Conservation (phyloP, 2,797 vertebrate genomes). For the Zenarchopterus dispar region DNA sequence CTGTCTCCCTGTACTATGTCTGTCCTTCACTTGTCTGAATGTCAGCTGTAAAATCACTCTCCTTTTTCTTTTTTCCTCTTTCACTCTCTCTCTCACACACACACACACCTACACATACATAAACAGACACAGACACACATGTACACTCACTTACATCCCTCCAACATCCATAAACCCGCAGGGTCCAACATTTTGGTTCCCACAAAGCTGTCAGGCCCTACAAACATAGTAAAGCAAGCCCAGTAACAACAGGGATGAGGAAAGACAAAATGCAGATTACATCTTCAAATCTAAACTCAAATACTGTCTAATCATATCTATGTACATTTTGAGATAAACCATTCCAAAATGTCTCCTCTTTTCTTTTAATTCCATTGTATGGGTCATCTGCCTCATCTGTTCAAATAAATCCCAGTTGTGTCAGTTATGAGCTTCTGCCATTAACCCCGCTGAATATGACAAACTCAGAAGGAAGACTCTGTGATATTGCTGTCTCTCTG, state of each 20-base stretch:
- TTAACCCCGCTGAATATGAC: conserved; percentile 43
- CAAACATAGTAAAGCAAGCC: conserved; percentile 11
- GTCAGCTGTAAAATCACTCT: conserved; percentile 54
- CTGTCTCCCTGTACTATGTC: conserved; percentile 26
- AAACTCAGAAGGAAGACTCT: conserved; percentile 74
- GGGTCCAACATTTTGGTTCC: neutral
- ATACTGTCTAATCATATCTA: conserved; percentile 36
- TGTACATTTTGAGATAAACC: conserved; percentile 36
- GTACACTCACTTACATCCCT: neutral
- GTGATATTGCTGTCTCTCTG: conserved; percentile 74
- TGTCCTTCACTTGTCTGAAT: conserved; percentile 62
- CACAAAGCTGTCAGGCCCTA: conserved; percentile 5
- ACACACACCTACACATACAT: neutral
- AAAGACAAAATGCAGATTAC: conserved; percentile 30
- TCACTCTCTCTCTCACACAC: neutral
- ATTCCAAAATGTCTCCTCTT: conserved; percentile 17
- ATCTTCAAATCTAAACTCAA: conserved; percentile 44
- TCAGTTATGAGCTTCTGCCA: conserved; percentile 29
- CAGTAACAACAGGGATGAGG: conserved; percentile 23
- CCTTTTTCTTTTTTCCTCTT: neutral
- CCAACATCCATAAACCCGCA: neutral
- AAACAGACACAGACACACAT: conserved; percentile 1
- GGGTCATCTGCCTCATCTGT: conserved; percentile 2
- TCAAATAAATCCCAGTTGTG: conserved; percentile 22
- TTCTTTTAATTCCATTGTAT: conserved; percentile 12